Base-by-base conservation (phyloP, 2,797 vertebrate species). In the Macrochelys suwanniensis region DNA sequence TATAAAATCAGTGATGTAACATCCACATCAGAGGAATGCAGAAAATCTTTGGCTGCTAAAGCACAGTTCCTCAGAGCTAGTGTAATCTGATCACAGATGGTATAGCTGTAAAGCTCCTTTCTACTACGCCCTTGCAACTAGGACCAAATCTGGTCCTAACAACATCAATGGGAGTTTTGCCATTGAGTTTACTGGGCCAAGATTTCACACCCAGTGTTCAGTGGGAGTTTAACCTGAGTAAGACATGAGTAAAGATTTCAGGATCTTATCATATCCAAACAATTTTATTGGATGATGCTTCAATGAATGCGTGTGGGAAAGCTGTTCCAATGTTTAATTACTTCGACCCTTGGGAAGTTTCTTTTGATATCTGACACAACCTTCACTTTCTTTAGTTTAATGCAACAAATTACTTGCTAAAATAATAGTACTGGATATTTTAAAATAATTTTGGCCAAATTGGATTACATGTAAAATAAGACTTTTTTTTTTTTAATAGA, bases 281-380 rank as follows among this genome's bases (percentile, higher is more conserved):
- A 68, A 94, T 97, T 96, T 97, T 96, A 97, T 97, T 97, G 97
- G 96, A 95, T 82, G 96, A 95, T 94, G 96, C 94, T 93, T 95
- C 2, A 0, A 56, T 96, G 96, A 97, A 96, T 85, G 96, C 94
- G 85, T 94, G 95, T 96, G 96, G 96, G 94, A 49, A 93, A 95
- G 94, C 94, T 97, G 95, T 95, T 97, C 96, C 95, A 96, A 90
- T 95, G 92, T 97, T 97, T 97, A 97, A 97, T 97, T 97, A 96
- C 94, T 97, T 97, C 96, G 96, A 97, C 96, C 94, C 95, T 97
- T 84, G 12, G 91, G 93, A 96, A 97, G 92, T 97, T 97, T 97
- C 96, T 96, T 97, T 97, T 97, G 96, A 97, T 97, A 96, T 96
- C 95, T 91, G 92, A 97, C 94, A 91, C 93, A 95, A 97, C 96